phyloP scores from a whole-genome alignment of 2,888 invertebrate species.

The Apodemia zela region DNA sequence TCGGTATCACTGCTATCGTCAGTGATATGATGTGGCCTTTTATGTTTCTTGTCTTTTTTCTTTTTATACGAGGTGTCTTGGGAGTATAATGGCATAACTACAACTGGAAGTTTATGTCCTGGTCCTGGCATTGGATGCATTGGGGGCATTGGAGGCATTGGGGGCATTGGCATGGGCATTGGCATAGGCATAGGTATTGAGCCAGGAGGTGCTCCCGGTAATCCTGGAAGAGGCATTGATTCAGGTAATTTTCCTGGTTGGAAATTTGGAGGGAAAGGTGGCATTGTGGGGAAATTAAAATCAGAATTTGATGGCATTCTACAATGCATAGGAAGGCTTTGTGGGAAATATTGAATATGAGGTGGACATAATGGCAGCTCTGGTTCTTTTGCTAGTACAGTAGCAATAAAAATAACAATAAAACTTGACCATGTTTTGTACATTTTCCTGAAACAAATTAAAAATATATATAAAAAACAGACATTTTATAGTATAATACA shows the following conservation, averaged over 20 bases:
- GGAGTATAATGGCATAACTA: conserved; percentile 72
- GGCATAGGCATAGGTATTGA: conserved; percentile 30
- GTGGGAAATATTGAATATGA: conserved; percentile 57
- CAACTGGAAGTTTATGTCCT: conserved; percentile 60
- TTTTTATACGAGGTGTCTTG: conserved; percentile 51
- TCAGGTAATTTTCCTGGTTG: conserved; percentile 37
- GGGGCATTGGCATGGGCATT: conserved; percentile 24
- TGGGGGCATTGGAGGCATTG: conserved; percentile 25
- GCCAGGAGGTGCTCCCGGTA: conserved; percentile 35
- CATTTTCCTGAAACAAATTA: conserved; percentile 8
- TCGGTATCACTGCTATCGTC: conserved; percentile 39
- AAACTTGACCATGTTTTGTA: conserved; percentile 18
- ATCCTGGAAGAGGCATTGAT: conserved; percentile 39
- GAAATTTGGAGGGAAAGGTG: conserved; percentile 38
- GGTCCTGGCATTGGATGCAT: conserved; percentile 30
- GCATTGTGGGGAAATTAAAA: conserved; percentile 30
- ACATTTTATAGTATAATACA: too few species aligned
- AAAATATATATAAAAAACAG: neutral
- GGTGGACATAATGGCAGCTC: conserved; percentile 63
- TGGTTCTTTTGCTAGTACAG: conserved; percentile 39
- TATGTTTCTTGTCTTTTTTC: conserved; percentile 29
- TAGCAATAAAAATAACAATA: conserved; percentile 35
- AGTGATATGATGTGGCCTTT: conserved; percentile 30
- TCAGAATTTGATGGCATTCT: conserved; percentile 49
- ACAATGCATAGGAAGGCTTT: conserved; percentile 68